phyloP scores from a whole-genome alignment of 1,140 invertebrate species.

The Papilio polyxenes region DNA sequence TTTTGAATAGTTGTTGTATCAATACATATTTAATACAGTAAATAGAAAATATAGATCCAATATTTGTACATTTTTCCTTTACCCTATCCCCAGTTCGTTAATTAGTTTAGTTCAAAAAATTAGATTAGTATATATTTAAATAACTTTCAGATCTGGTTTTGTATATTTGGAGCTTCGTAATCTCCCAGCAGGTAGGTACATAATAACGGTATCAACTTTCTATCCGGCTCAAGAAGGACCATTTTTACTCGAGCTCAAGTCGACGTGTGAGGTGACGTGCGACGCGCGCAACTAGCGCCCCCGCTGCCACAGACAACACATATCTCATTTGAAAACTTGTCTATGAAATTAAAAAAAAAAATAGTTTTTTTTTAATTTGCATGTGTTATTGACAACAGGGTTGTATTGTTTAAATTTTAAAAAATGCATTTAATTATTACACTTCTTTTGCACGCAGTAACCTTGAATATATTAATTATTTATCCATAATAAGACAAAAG shows the following conservation, averaged over 20 bases:
- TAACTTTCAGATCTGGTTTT: constrained; percentile 90
- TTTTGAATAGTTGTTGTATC: too few species aligned
- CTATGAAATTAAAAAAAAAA: constrained; percentile 20
- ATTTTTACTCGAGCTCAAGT: constrained; percentile 93
- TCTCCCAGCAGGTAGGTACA: constrained; percentile 91
- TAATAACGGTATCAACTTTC: constrained; percentile 93
- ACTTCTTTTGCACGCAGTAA: background rate
- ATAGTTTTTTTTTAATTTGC: background rate
- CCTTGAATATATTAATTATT: too few species aligned
- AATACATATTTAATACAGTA: too few species aligned
- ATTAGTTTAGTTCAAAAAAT: too few species aligned
- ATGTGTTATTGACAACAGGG: background rate
- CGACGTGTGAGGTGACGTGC: constrained; percentile 79
- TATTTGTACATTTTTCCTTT: too few species aligned
- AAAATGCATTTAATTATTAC: background rate
- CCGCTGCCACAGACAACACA: constrained; percentile 45
- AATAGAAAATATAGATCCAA: too few species aligned
- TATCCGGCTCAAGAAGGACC: constrained; percentile 92
- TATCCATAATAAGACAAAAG: too few species aligned
- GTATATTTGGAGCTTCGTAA: constrained; percentile 90
- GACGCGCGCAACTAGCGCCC: constrained; percentile 58
- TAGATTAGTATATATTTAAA: too few species aligned
- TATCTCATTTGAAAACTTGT: constrained; percentile 41
- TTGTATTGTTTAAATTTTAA: background rate
- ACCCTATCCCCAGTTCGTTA: too few species aligned